Conservation (phyloP, 2,113 vertebrate species). For the Lasiurus borealis region DNA sequence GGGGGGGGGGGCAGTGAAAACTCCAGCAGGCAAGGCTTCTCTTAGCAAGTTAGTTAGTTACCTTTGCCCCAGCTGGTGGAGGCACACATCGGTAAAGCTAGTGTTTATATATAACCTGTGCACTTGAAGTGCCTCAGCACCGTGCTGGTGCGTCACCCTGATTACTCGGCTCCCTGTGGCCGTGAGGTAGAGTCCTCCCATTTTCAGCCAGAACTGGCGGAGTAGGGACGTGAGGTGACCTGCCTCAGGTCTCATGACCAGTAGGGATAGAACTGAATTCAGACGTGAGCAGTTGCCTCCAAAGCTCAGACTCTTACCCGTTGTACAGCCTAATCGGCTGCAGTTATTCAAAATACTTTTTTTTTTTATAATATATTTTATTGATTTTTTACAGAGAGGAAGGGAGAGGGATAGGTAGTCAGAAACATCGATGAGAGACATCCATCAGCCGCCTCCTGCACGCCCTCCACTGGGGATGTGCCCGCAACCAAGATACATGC, state of each 20-base stretch:
- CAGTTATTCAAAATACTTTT: not conserved
- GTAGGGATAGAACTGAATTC: not conserved
- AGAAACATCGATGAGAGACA: too few species aligned
- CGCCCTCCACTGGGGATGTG: too few species aligned
- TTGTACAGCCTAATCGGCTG: not conserved
- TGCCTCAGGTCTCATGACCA: not conserved
- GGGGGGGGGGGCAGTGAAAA: not conserved
- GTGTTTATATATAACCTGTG: not conserved
- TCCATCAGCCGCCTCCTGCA: too few species aligned
- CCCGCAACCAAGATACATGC: too few species aligned
- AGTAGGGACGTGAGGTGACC: not conserved
- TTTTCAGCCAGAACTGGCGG: not conserved
- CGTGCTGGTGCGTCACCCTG: rapidly evolving
- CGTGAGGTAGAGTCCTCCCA: not conserved
- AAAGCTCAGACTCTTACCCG: not conserved
- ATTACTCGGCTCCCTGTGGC: not conserved
- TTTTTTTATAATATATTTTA: too few species aligned
- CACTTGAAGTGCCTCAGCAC: not conserved
- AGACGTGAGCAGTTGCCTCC: not conserved
- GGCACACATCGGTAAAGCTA: not conserved
- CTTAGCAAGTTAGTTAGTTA: not conserved
- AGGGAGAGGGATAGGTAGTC: too few species aligned
- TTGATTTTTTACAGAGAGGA: too few species aligned
- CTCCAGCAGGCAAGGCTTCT: not conserved
- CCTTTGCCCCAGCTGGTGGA: not conserved